Percentiles rank a stretch among this genome's conserved stretches.
These are phyloP conservation scores for Trichopoda pennipes DNA, from an alignment of 2,888 invertebrate genomes.

Conservation along the genomic window DNA sequence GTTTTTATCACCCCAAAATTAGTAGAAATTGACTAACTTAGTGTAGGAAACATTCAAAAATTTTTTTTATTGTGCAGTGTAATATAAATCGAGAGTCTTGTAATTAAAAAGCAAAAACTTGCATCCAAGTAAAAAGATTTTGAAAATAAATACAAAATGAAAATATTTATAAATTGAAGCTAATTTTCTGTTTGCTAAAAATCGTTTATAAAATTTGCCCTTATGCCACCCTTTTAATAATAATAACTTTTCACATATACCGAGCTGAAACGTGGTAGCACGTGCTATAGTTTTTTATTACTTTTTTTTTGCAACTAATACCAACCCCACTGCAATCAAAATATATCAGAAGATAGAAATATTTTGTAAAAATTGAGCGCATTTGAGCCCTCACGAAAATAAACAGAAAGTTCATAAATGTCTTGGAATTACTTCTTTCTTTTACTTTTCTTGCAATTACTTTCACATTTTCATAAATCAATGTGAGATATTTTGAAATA, in stretches of 20 bases:
- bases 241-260: constrained; percentile 56
- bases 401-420: constrained; percentile 50
- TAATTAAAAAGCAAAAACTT: not conserved
- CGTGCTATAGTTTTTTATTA: constrained; percentile 60
- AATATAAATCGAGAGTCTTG: not conserved
- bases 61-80: no score
- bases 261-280: constrained; percentile 32
- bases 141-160: no score
- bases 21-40: no score
- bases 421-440: constrained; percentile 37
- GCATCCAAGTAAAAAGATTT: not conserved
- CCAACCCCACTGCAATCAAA: not conserved
- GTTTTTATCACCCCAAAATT: no score
- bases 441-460: constrained; percentile 56
- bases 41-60: no score
- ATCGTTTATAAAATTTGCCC: not conserved
- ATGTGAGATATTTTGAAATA: constrained; percentile 3
- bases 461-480: constrained; percentile 64
- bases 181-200: no score
- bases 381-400: constrained; percentile 22
- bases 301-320: constrained; percentile 46
- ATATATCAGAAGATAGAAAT: constrained; percentile 5
- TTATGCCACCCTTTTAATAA: constrained; percentile 8
- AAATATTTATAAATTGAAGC: no score
- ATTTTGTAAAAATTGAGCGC: constrained; percentile 41